These are phyloP conservation scores for Chirona hameri DNA, from an alignment of 2,888 invertebrate genomes.

Conservation along the genomic window DNA sequence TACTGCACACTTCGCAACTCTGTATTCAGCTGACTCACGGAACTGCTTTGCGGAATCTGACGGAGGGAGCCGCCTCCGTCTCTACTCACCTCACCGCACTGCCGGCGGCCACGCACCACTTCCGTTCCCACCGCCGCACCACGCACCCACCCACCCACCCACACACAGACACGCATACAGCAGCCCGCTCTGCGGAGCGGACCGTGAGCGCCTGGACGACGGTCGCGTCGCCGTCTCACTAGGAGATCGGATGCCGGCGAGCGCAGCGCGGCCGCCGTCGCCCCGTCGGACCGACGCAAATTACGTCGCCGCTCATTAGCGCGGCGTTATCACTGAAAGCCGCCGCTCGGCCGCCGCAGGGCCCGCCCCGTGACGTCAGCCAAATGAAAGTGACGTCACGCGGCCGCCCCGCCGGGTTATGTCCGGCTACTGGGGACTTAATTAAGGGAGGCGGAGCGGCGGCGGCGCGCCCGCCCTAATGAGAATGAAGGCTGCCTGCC, in stretches of 20 bases:
- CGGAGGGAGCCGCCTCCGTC: no score
- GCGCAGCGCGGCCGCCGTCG: not conserved
- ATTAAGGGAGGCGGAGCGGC: conserved; percentile 1
- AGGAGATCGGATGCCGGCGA: not conserved
- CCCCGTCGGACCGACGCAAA: not conserved
- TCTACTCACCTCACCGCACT: no score
- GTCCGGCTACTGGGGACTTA: conserved; percentile 12
- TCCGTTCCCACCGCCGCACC: not conserved
- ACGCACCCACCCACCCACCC: not conserved
- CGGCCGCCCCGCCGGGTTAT: not conserved
- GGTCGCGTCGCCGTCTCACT: not conserved
- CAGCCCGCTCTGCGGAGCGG: no score
- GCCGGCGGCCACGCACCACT: no score
- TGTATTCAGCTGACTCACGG: no score
- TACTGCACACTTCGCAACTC: no score
- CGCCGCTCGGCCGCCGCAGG: not conserved
- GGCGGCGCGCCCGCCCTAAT: not conserved
- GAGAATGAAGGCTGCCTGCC: not conserved
- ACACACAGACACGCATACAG: not conserved
- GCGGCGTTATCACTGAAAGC: not conserved
- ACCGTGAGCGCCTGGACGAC: no score
- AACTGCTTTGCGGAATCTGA: no score
- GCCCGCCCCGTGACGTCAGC: conserved; percentile 10
- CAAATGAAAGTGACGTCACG: conserved; percentile 13
- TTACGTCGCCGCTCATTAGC: conserved; percentile 9